Percentiles rank a stretch among this genome's conserved stretches.
Evolutionary conservation across 2,888 invertebrate genomes (phyloP).

Genomic region (Pelosia muscerda): DNA sequence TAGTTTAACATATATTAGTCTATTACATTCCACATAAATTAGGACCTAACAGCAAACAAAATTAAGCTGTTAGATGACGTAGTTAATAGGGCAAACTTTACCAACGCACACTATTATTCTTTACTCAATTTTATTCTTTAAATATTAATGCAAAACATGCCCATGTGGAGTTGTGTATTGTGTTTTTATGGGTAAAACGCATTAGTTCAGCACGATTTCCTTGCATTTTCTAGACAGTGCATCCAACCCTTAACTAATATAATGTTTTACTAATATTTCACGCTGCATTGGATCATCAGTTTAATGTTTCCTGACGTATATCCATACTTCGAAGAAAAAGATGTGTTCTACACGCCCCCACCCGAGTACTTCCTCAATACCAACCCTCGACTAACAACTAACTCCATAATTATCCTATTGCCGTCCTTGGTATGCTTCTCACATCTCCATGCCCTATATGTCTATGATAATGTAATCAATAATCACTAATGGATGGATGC

Average conservation of each 20-base stretch:
- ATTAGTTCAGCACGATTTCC: too few species aligned
- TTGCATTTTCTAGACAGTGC: too few species aligned
- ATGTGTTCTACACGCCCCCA: conserved; percentile 74
- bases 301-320: conserved; percentile 73
- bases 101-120: too few species aligned
- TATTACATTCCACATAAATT: too few species aligned
- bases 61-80: too few species aligned
- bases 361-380: conserved; percentile 66
- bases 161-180: too few species aligned
- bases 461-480: conserved; percentile 27
- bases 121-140: too few species aligned
- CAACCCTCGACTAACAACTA: conserved; percentile 27
- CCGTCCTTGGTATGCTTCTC: conserved; percentile 29
- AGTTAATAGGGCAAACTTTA: too few species aligned
- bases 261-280: conserved; percentile 58
- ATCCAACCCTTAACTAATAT: conserved; percentile 29
- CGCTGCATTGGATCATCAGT: conserved; percentile 69
- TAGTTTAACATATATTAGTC: too few species aligned
- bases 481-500: conserved; percentile 26
- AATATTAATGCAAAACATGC: too few species aligned
- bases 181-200: too few species aligned
- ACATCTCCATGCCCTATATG: conserved; percentile 12
- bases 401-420: conserved; percentile 22
- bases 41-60: too few species aligned
- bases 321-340: conserved; percentile 75